Percentiles rank a stretch among this genome's conserved stretches.
phyloP scores from a whole-genome alignment of 2,888 invertebrate genomes.

The Thumatha senex region DNA sequence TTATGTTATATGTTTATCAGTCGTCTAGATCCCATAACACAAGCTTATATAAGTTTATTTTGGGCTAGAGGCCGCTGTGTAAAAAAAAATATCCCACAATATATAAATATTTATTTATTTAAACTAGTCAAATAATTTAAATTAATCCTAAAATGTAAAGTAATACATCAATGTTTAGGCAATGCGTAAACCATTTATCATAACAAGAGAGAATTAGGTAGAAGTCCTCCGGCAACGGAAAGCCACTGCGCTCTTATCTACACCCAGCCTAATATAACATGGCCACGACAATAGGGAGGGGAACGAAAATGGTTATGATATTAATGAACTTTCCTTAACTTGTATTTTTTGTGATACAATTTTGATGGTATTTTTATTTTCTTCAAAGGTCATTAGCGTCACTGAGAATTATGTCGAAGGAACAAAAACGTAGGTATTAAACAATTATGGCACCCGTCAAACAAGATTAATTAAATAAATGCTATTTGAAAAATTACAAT shows the following conservation, averaged over 20 bases:
- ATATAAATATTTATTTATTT: too few relatives aligned
- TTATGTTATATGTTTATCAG: too few relatives aligned
- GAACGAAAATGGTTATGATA: slow-evolving; percentile 56
- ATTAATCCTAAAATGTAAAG: slow-evolving; percentile 34
- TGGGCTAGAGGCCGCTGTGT: too few relatives aligned
- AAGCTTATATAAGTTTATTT: too few relatives aligned
- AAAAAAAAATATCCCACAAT: too few relatives aligned
- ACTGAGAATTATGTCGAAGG: slow-evolving; percentile 42
- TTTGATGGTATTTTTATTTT: slow-evolving; percentile 59
- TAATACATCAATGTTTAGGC: slow-evolving; percentile 40
- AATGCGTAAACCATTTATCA: slow-evolving; percentile 47
- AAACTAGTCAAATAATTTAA: too few relatives aligned
- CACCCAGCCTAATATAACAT: slow-evolving; percentile 50
- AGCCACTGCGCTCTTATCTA: slow-evolving; percentile 49
- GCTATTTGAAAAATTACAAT: not conserved
- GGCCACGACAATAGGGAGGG: slow-evolving; percentile 46
- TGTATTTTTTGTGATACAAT: slow-evolving; percentile 52
- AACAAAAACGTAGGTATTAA: slow-evolving; percentile 35
- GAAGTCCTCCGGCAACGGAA: slow-evolving; percentile 37
- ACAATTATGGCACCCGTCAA: slow-evolving; percentile 29
- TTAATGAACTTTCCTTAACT: slow-evolving; percentile 62
- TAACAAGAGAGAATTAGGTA: slow-evolving; percentile 44
- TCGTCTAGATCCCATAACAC: too few relatives aligned
- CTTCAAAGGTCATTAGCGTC: slow-evolving; percentile 55
- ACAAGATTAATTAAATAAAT: not conserved